Conservation (phyloP, 2,113 vertebrate species). For the Crotalus viridis region DNA sequence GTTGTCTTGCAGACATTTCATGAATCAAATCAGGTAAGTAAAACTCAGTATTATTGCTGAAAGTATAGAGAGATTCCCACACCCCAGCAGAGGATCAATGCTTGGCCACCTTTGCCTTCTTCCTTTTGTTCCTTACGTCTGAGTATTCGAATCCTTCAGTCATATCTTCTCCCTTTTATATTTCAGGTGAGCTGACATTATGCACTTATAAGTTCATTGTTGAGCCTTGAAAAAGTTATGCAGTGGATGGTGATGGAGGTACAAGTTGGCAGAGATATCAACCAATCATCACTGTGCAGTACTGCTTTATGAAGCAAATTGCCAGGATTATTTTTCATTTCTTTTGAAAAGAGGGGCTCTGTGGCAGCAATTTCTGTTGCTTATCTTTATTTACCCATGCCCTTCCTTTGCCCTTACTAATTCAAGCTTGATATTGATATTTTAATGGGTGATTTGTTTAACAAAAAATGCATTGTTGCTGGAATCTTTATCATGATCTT, state of each 20-base stretch:
- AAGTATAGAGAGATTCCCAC: background rate
- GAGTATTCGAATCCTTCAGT: background rate
- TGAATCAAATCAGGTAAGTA: background rate
- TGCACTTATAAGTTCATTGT: background rate
- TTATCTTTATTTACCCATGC: background rate
- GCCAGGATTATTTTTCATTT: background rate
- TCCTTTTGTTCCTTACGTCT: background rate
- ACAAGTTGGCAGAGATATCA: background rate
- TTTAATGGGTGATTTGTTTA: background rate
- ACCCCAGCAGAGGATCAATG: background rate
- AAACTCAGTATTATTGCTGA: background rate
- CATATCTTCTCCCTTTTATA: background rate
- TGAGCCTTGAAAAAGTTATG: background rate
- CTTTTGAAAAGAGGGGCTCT: background rate
- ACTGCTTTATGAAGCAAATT: background rate
- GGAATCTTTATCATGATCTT: background rate
- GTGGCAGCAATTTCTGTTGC: background rate
- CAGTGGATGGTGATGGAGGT: background rate
- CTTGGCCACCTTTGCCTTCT: background rate
- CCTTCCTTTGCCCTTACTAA: background rate
- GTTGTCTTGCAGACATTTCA: background rate
- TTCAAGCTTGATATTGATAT: background rate
- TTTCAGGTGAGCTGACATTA: background rate
- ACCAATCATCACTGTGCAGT: background rate
- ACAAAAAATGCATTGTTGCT: background rate